Base-by-base conservation (phyloP, 2,113 vertebrate genomes). In the Thinocorus orbignyianus region DNA sequence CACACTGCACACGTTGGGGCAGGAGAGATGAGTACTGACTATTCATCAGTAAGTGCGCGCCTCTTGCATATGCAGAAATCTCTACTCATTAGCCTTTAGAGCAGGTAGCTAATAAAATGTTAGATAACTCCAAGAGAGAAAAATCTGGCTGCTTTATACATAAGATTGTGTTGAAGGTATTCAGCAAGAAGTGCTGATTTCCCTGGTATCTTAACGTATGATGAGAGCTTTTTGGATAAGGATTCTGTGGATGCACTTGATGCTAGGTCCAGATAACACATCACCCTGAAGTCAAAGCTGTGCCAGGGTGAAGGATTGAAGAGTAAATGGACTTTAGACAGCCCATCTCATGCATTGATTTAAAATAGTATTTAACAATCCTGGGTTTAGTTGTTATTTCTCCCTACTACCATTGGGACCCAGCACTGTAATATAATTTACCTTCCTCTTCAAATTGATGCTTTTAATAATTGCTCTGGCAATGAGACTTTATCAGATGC, bases 1-100 rank as follows among this genome's bases (percentile, higher is more conserved):
- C 99, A 99, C 96, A 99, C 98, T 28, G 98, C 98, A 3, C 99
- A 99, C 2, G 98, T 99, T 64, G 99, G 99, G 93, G 98, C 98
- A 4, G 90, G 98, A 52, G 98, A 99, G 42, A 98, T 98, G 98
- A 98, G 97, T 4, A 60, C 96, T 65, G 98, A 98, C 65, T 96
- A 97, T 70, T 60, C 98, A 91, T 97, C 98, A 18, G 99, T 99
- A 97, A 93, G 98, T 98, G 90, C 13, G 22, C 42, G 13, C 42
- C 33, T 42, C 61, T 16, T 37, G 37, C 28, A n/a, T 52, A 69
- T 35, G 54, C 82, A 94, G 55, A 65, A 17, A 31, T 49, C 31
- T 79, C 37, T 31, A 7, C 42, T n/a, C 51, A 7, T 30, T 24
- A 70, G 49, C 46, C 39, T 64, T 6, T 3, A 51, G 31, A n/a